phyloP scores from a whole-genome alignment of 2,888 invertebrate species.

The Anodontia alba region DNA sequence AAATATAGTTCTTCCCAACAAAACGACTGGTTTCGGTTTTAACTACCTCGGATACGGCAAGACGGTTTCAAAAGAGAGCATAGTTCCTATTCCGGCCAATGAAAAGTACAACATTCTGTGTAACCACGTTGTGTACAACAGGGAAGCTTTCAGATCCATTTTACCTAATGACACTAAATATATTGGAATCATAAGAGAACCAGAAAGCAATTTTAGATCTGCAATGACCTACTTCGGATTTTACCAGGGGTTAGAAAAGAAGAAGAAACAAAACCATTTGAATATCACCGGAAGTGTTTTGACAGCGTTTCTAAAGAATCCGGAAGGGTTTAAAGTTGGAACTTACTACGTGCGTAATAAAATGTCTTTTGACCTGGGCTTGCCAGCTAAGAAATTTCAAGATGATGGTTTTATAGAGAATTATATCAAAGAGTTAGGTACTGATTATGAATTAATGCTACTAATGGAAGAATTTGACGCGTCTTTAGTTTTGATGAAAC shows the following conservation, averaged over 20 bases:
- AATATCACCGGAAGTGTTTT: constrained; percentile 3
- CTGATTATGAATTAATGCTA: constrained; percentile 76
- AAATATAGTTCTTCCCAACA: constrained; percentile 74
- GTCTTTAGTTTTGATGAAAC: constrained; percentile 79
- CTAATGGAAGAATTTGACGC: constrained; percentile 80
- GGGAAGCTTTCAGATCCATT: constrained; percentile 61
- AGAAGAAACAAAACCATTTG: neutral
- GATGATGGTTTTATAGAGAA: constrained; percentile 45
- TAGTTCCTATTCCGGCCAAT: constrained; percentile 69
- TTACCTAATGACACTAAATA: constrained; percentile 66
- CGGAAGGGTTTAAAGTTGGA: constrained; percentile 4
- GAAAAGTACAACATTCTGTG: constrained; percentile 74
- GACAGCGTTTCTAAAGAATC: constrained; percentile 37
- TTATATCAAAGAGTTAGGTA: constrained; percentile 67
- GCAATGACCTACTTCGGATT: constrained; percentile 70
- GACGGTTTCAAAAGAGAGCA: constrained; percentile 49
- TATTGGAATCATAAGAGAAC: constrained; percentile 70
- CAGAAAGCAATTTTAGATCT: constrained; percentile 68
- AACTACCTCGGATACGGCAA: constrained; percentile 67
- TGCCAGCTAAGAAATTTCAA: constrained; percentile 42
- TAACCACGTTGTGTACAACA: constrained; percentile 77
- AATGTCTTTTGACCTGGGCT: constrained; percentile 65
- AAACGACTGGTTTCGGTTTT: constrained; percentile 52
- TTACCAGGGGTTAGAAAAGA: constrained; percentile 28
- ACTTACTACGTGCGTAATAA: constrained; percentile 57